Conservation (phyloP, 1,140 invertebrate species). For the Diachasmimorpha longicaudata region DNA sequence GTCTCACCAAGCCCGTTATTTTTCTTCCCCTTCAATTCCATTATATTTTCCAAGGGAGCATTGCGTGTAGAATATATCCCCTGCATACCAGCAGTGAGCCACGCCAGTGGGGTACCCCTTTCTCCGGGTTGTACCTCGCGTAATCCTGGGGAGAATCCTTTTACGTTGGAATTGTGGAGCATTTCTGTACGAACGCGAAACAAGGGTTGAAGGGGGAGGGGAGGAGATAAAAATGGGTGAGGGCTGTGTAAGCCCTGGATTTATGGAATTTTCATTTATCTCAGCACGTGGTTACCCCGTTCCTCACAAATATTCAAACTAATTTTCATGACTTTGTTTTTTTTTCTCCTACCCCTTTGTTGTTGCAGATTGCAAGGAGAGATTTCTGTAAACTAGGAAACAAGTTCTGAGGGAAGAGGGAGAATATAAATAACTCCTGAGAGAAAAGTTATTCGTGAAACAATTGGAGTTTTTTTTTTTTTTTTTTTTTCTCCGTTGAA, state of each 20-base stretch:
- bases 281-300: not conserved
- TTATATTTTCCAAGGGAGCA: not conserved
- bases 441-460: not conserved
- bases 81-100: not conserved
- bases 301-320: not conserved
- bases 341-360: not conserved
- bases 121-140: not conserved
- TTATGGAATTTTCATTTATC: slow-evolving; percentile 3
- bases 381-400: not conserved
- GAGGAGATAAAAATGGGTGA: not conserved
- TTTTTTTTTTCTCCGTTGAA: not conserved
- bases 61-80: not conserved
- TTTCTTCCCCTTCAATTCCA: not conserved
- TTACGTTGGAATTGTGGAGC: not conserved
- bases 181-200: not conserved
- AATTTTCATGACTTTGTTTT: not conserved
- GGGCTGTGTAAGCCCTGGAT: not conserved
- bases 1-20: too few relatives aligned
- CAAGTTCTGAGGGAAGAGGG: not conserved
- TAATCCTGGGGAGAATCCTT: not conserved
- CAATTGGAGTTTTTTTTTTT: not conserved
- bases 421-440: not conserved
- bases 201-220: not conserved
- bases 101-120: not conserved
- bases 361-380: not conserved